Base-by-base conservation (phyloP, 2,113 vertebrate genomes). In the Labrus mixtus region DNA sequence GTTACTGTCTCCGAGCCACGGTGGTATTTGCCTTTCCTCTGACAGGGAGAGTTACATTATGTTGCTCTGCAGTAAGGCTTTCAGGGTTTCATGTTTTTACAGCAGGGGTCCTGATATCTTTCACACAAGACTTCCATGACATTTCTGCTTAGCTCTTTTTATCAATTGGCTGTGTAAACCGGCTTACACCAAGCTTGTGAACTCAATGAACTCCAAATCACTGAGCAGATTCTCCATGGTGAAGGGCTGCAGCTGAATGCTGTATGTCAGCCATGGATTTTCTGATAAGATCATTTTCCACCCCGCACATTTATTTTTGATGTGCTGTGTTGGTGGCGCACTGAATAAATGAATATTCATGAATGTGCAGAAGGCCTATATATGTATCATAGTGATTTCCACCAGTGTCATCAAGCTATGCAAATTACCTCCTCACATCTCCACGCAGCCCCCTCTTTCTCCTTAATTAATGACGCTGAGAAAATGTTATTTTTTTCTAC, bases 261-360 rank as follows among this genome's bases (percentile, higher is more conserved):
- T 76, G 56, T 43, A 58, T 68, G 74, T 84, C 75, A 73, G n/a
- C 69, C 68, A 25, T 71, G 81, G 79, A 83, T 85, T 84, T 82
- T 69, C 83, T 80, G 84, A 92, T 89, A 82, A 78, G 66, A 90
- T 90, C 76, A 5, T 78, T 83, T 79, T 85, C 84, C 37, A 62
- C 33, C 37, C 68, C n/a, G 60, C 76, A 67, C 81, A 77, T 93
- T 66, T 86, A 86, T 81, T 91, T 89, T 83, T 86, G 65, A 87
- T 89, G 84, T 60, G 67, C 54, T 71, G 76, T 84, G 83, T 81
- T 84, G 78, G 73, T 73, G 76, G 75, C 11, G 10, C 41, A 20
- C 46, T 9, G 73, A 78, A 84, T 11, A 81, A 53, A 90, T 92
- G 77, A 89, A 91, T 91, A 93, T 93, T 90, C 86, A 92, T 90